phyloP scores from a whole-genome alignment of 2,113 vertebrate species.

The Scatophagus argus region DNA sequence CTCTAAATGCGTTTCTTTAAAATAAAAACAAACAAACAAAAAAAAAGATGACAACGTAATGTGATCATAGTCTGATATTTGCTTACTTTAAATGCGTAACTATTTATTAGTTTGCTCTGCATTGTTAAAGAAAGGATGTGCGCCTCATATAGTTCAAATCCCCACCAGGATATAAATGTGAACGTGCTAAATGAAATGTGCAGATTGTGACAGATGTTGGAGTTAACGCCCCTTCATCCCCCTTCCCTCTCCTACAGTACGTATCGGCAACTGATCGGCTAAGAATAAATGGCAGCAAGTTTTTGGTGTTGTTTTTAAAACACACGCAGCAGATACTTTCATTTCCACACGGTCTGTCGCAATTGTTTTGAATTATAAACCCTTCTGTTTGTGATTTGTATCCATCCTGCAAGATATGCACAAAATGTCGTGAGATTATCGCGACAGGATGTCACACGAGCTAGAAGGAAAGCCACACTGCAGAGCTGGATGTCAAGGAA shows the following conservation, averaged over 20 bases:
- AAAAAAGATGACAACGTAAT: not conserved
- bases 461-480: constrained; percentile 18
- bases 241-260: not conserved
- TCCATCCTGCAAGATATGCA: not conserved
- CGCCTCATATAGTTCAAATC: not conserved
- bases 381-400: not conserved
- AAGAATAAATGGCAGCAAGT: not conserved
- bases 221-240: constrained; percentile 17
- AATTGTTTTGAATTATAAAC: not conserved
- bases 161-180: not conserved
- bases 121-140: not conserved
- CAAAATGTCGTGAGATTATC: not conserved
- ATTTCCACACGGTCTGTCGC: not conserved
- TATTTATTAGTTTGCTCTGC: not conserved
- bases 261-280: not conserved
- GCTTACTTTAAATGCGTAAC: not conserved
- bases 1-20: not conserved
- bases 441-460: not conserved
- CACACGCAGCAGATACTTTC: no score
- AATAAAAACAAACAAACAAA: no score
- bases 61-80: not conserved
- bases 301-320: not conserved
- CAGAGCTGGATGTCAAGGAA: constrained; percentile 68
- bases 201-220: not conserved
- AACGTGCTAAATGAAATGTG: not conserved